phyloP scores from a whole-genome alignment of 2,888 invertebrate genomes.

The Megaustenia siamemsis region DNA sequence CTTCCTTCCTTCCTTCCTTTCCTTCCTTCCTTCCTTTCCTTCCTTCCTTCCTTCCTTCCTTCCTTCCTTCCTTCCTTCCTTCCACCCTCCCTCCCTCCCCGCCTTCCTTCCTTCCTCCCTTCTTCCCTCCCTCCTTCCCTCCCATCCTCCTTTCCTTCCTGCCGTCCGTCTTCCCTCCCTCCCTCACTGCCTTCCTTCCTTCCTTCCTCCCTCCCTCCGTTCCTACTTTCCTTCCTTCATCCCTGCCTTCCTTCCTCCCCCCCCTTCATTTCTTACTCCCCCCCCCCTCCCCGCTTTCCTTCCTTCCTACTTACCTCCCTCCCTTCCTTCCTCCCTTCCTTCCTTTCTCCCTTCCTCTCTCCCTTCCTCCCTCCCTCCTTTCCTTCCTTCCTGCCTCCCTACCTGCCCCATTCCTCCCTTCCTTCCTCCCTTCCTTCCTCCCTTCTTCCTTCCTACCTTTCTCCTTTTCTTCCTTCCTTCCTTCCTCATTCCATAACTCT shows the following conservation, averaged over 20 bases:
- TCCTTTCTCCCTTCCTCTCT: slow-evolving; percentile 32
- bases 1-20: too few relatives aligned
- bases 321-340: not conserved
- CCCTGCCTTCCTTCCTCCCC: too few relatives aligned
- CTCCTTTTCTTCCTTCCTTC: too few relatives aligned
- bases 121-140: not conserved
- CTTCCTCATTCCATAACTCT: too few relatives aligned
- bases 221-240: not conserved
- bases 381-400: too few relatives aligned
- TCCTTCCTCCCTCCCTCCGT: slow-evolving; percentile 19
- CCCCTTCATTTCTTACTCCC: too few relatives aligned
- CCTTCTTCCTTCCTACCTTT: too few relatives aligned
- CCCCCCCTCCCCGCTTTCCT: too few relatives aligned
- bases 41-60: not conserved
- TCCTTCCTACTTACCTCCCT: not conserved
- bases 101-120: not conserved
- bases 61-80: too few relatives aligned
- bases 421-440: too few relatives aligned
- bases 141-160: not conserved
- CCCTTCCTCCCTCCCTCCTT: slow-evolving; percentile 13
- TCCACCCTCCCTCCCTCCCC: not conserved
- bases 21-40: too few relatives aligned
- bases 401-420: too few relatives aligned
- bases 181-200: slow-evolving; percentile 12
- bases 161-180: not conserved